Evolutionary conservation across 53 echinoderm and acorn worm species (phyloP).

Genomic region (Henricia sp.): DNA sequence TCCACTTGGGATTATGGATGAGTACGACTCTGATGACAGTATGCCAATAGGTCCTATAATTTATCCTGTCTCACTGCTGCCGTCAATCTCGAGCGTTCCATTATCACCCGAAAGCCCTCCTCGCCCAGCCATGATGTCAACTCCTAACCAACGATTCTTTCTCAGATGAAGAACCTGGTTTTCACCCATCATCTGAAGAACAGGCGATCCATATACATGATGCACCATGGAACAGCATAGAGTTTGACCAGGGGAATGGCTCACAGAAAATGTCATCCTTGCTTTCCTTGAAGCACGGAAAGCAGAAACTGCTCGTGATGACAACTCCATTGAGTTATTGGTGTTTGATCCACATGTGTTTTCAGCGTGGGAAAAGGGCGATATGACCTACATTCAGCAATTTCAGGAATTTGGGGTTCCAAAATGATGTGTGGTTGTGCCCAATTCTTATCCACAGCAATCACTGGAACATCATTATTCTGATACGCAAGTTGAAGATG

Average conservation of each 20-base stretch:
- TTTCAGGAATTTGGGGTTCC: not conserved
- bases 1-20: not conserved
- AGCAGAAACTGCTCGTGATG: not conserved
- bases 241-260: not conserved
- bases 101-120: not conserved
- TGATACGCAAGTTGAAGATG: not conserved
- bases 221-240: not conserved
- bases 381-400: not conserved
- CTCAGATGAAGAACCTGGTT: too few species aligned
- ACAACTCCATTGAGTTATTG: not conserved
- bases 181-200: not conserved
- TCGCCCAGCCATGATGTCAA: not conserved
- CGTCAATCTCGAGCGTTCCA: not conserved
- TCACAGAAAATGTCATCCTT: not conserved
- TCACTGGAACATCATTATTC: not conserved
- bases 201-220: not conserved
- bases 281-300: constrained; percentile 3
- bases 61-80: not conserved
- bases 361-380: not conserved
- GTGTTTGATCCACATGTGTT: not conserved
- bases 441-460: too few species aligned
- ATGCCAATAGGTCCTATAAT: not conserved
- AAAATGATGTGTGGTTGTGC: not conserved
- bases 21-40: not conserved
- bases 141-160: not conserved